Evolutionary conservation across 2,113 vertebrate genomes (phyloP).

Genomic region (Bothrops jararaca): DNA sequence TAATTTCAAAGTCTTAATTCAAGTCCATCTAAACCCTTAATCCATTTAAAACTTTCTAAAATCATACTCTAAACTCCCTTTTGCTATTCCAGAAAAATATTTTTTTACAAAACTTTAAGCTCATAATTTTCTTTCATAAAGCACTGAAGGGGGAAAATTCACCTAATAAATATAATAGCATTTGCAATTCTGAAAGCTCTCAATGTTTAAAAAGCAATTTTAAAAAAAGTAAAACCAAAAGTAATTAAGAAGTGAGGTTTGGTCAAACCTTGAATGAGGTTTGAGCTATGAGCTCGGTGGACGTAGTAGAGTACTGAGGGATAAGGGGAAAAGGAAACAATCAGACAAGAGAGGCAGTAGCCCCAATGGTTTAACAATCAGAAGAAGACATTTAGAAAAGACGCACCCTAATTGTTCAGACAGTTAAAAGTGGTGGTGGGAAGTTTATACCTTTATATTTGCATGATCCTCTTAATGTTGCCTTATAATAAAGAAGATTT

Average conservation of each 20-base stretch:
- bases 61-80: neutral
- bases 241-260: neutral
- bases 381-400: neutral
- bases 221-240: neutral
- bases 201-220: neutral
- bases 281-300: neutral
- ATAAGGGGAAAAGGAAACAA: neutral
- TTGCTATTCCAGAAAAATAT: neutral
- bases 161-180: neutral
- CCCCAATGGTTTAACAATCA: neutral
- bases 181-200: neutral
- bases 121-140: neutral
- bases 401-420: neutral
- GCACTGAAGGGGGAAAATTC: neutral
- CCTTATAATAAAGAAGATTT: neutral
- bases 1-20: neutral
- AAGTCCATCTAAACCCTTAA: neutral
- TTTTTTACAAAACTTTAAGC: neutral
- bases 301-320: neutral
- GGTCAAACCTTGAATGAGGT: neutral
- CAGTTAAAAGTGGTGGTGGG: neutral
- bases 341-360: neutral
- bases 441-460: neutral
- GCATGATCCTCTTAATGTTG: neutral
- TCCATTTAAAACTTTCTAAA: neutral